Conservation (phyloP, 2,888 invertebrate genomes). For the Aphidoletes aphidimyza region DNA sequence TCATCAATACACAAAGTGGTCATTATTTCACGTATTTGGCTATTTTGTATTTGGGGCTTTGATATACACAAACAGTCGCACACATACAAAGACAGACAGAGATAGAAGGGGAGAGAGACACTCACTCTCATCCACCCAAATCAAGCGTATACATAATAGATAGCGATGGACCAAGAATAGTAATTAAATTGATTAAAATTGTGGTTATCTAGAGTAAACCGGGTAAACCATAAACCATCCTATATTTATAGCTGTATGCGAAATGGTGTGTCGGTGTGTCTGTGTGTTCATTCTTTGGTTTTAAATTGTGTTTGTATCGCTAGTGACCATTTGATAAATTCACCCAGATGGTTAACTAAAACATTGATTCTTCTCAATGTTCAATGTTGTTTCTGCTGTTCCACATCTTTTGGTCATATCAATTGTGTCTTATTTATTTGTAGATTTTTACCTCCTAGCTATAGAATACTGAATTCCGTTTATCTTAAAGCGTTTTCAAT, state of each 20-base stretch:
- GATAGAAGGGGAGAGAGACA: background rate
- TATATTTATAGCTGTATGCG: slow-evolving; percentile 1
- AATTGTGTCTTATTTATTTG: background rate
- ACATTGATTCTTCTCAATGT: no score
- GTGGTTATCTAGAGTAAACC: slow-evolving; percentile 52
- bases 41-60: background rate
- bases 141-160: background rate
- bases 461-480: background rate
- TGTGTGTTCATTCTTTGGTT: background rate
- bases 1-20: slow-evolving; percentile 40
- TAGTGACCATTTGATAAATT: background rate
- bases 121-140: background rate
- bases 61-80: background rate
- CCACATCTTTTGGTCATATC: background rate
- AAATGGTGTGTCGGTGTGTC: background rate
- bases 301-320: background rate
- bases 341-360: background rate
- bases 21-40: slow-evolving; percentile 46
- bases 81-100: background rate
- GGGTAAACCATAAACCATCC: slow-evolving; percentile 53
- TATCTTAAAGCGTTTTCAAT: background rate
- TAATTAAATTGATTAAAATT: slow-evolving; percentile 55
- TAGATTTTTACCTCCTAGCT: background rate
- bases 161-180: slow-evolving; percentile 43
- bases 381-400: no score